These are phyloP conservation scores for Danio aesculapii DNA, from an alignment of 2,797 vertebrate genomes.

Conservation along the genomic window DNA sequence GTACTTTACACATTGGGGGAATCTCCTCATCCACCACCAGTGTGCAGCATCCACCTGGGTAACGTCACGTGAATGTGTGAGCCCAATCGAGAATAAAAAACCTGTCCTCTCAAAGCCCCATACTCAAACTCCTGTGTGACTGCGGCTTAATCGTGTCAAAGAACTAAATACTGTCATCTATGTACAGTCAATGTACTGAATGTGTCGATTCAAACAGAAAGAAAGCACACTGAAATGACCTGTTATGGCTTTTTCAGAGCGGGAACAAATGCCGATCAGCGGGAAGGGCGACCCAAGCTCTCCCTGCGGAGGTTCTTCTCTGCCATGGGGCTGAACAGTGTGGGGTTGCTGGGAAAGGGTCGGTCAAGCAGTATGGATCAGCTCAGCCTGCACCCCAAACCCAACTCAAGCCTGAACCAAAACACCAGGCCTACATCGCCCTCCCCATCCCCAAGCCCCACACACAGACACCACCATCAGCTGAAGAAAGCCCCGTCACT, in stretches of 20 bases:
- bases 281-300: constrained; percentile 78
- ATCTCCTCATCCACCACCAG: no score
- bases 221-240: not conserved
- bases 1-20: no score
- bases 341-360: constrained; percentile 77
- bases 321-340: constrained; percentile 81
- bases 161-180: no score
- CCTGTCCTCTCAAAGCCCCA: no score
- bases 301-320: constrained; percentile 83
- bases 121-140: no score
- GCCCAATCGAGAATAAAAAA: no score
- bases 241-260: constrained; percentile 53
- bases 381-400: constrained; percentile 69
- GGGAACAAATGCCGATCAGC: constrained; percentile 39
- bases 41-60: no score
- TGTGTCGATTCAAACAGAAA: no score
- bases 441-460: constrained; percentile 67
- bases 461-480: constrained; percentile 69
- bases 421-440: not conserved
- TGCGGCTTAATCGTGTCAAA: no score
- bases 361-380: constrained; percentile 85
- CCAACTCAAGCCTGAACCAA: constrained; percentile 8
- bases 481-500: constrained; percentile 83
- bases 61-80: no score
- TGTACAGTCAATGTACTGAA: no score